Percentiles rank a stretch among this genome's conserved stretches.
Evolutionary conservation across 2,888 invertebrate species (phyloP).

Genomic region (Morpho achilles): DNA sequence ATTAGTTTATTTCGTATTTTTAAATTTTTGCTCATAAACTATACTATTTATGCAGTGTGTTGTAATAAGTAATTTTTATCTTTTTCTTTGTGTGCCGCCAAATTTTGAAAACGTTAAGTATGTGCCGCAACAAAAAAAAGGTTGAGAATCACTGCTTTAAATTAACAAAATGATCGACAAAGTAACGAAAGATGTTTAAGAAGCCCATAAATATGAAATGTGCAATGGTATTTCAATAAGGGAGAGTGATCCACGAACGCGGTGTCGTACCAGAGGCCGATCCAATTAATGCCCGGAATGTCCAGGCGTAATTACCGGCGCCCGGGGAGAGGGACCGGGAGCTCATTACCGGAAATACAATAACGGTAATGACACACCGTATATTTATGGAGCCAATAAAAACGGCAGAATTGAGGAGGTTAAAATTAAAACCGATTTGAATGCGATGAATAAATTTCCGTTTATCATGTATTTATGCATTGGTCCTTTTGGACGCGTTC

Average conservation of each 20-base stretch:
- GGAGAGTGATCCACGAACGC: conserved; percentile 24
- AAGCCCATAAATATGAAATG: conserved; percentile 21
- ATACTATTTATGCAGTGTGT: too few species aligned
- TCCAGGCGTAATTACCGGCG: conserved; percentile 47
- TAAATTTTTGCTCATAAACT: too few species aligned
- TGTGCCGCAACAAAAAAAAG: too few species aligned
- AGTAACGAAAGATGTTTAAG: too few species aligned
- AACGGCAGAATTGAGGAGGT: conserved; percentile 22
- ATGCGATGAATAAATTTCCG: conserved; percentile 22
- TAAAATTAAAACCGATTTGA: conserved; percentile 27
- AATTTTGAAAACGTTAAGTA: too few species aligned
- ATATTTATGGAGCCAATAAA: conserved; percentile 27
- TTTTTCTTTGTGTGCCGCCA: too few species aligned
- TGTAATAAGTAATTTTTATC: too few species aligned
- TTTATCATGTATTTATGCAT: conserved; percentile 26
- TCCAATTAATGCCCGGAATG: conserved; percentile 55
- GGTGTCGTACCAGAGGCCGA: conserved; percentile 40
- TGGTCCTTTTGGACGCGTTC: conserved; percentile 5
- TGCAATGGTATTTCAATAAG: conserved; percentile 39
- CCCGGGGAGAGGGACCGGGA: conserved; percentile 37
- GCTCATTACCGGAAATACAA: conserved; percentile 33
- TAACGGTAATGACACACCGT: conserved; percentile 26
- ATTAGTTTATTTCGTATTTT: too few species aligned
- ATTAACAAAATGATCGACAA: too few species aligned
- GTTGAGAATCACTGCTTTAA: too few species aligned